Evolutionary conservation across 2,888 invertebrate species (phyloP), one percentile per base, ranked within the genome.

Genomic region (Aporophyla lueneburgensis): DNA sequence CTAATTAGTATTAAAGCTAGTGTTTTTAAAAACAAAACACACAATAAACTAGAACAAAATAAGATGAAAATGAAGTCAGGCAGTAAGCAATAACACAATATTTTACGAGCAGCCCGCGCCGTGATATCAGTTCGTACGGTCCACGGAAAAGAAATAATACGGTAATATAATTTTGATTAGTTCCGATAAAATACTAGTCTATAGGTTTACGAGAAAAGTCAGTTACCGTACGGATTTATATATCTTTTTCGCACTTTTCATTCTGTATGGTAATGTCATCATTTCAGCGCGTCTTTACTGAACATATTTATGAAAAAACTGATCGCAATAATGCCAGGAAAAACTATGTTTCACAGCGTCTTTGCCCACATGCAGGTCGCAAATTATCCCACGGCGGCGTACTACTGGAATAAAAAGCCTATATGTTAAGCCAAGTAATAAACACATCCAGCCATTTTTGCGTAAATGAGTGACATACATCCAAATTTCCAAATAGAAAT

Each of bases 91-190:
- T 82, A 84, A 79, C 54, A 72, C 71, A 77, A 88, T 87, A 88
- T 87, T 91, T 88, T 90, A 90, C 89, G 87, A 79, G 82, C 84
- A 65, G 83, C 86, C 89, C 87, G 91, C 87, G 74, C 74, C 58
- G 24, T 65, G 21, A 91, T 93, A 93, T 93, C 87, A 86, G 88
- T 89, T 89, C 88, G 83, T 86, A 92, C 89, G 91, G 89, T 90
- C 83, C 83, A 83, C 84, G 86, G 82, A 71, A 84, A 75, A 85
- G 81, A 88, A 91, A 92, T 91, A 91, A 91, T 90, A 90, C 86
- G 89, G 89, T 86, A 87, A 82, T 90, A 90, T 91, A 91, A 91
- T 89, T 91, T 92, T 91, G 91, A 92, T 92, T 91, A 90, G 89
- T 90, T 88, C 85, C 89, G 90, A 92, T 92, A 91, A 91, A 86